A percentile compares a stretch with the other conserved stretches of the same genome.
phyloP scores from a whole-genome alignment of 2,888 invertebrate species.

The Drosophila pseudotalamancana region DNA sequence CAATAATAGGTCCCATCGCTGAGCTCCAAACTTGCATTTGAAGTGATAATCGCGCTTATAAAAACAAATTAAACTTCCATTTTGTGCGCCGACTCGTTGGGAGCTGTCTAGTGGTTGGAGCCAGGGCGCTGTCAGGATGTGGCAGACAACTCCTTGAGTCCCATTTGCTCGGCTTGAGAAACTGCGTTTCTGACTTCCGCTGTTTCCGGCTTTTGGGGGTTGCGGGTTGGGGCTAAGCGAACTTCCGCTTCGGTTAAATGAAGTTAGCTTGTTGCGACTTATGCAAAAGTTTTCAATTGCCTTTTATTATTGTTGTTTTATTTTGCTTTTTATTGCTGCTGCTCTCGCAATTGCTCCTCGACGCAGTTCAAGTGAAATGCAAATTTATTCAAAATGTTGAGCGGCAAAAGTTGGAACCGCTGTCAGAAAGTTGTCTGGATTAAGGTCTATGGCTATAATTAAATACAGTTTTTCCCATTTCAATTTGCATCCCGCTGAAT shows the following conservation, averaged over 20 bases:
- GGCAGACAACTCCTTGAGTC: conserved; percentile 5
- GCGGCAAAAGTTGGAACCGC: conserved; percentile 47
- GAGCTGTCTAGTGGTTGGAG: conserved; percentile 39
- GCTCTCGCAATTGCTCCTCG: conserved; percentile 25
- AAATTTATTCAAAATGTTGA: conserved; percentile 79
- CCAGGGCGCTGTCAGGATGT: conserved; percentile 10
- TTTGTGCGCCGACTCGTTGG: conserved; percentile 40
- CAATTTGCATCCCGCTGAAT: conserved; percentile 75
- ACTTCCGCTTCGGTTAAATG: conserved; percentile 34
- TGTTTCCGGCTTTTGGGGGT: not conserved
- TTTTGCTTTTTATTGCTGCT: conserved; percentile 44
- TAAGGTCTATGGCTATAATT: conserved; percentile 67
- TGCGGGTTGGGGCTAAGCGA: conserved; percentile 6
- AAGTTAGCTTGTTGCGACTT: conserved; percentile 75
- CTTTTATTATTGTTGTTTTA: conserved; percentile 73
- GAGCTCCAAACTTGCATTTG: conserved; percentile 28
- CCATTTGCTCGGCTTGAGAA: conserved; percentile 1
- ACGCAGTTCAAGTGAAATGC: conserved; percentile 72
- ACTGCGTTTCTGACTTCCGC: not conserved
- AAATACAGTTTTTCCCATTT: conserved; percentile 76
- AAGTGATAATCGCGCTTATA: conserved; percentile 68
- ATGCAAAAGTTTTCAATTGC: conserved; percentile 81
- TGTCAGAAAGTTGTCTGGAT: conserved; percentile 56
- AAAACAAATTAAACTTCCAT: conserved; percentile 83
- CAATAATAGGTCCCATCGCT: conserved; percentile 18